These are phyloP conservation scores for Lepus oiostolus DNA, from an alignment of 2,797 vertebrate species.

Conservation along the genomic window DNA sequence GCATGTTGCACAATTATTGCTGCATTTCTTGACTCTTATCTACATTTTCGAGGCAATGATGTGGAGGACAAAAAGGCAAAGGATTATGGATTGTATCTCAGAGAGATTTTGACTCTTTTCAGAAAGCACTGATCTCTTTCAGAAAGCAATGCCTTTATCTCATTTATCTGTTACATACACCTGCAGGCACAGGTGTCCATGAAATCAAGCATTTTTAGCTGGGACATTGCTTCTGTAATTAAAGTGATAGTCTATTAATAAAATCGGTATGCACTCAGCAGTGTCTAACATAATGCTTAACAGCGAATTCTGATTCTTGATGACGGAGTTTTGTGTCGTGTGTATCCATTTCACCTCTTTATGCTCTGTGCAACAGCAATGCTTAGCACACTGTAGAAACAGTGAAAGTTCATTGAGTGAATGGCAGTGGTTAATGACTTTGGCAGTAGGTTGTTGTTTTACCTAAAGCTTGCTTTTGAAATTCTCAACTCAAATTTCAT, in stretches of 20 bases:
- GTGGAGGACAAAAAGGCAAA: neutral
- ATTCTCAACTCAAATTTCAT: slow-evolving; percentile 1
- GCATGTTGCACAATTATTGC: neutral
- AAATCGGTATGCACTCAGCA: neutral
- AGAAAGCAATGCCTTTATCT: neutral
- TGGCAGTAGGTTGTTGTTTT: slow-evolving; percentile 6
- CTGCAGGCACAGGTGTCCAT: neutral
- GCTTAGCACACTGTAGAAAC: neutral
- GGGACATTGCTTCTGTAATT: neutral
- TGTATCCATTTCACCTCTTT: neutral
- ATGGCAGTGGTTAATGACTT: neutral
- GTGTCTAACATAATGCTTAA: neutral
- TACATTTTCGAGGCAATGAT: neutral
- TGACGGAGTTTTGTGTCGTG: neutral
- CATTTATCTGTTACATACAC: neutral
- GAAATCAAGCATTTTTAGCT: slow-evolving; percentile 22
- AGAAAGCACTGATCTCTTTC: neutral
- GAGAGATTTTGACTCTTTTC: neutral
- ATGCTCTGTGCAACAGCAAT: neutral
- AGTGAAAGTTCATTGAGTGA: neutral
- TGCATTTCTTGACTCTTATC: neutral
- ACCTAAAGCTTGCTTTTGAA: neutral
- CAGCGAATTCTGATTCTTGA: neutral
- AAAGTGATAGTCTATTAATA: slow-evolving; percentile 2
- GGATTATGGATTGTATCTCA: neutral